A percentile compares a stretch with the other conserved stretches of the same genome.
These are phyloP conservation scores for Pampusana beccarii DNA, from an alignment of 2,113 vertebrate genomes.

Conservation along the genomic window DNA sequence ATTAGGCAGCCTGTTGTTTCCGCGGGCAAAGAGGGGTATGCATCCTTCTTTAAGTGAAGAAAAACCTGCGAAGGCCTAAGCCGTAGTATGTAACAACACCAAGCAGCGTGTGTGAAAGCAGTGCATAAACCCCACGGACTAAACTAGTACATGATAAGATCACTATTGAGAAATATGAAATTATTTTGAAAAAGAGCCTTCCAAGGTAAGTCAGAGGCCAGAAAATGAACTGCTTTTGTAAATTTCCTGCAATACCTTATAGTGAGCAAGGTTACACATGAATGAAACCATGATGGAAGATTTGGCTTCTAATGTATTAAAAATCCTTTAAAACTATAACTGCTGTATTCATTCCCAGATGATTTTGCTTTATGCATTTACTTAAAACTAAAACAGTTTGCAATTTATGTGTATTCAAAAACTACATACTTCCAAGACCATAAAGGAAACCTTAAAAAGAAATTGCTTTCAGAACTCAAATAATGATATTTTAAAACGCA, in stretches of 20 bases:
- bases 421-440: neutral
- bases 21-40: neutral
- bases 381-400: slow-evolving; percentile 32
- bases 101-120: neutral
- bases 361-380: slow-evolving; percentile 15
- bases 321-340: slow-evolving; percentile 10
- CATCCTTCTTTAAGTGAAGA: neutral
- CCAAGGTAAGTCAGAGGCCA: neutral
- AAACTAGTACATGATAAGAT: neutral
- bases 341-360: neutral
- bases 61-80: neutral
- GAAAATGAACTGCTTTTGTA: neutral
- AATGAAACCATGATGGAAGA: slow-evolving; percentile 1
- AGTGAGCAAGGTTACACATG: neutral
- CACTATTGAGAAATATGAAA: neutral
- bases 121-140: neutral
- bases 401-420: slow-evolving; percentile 1
- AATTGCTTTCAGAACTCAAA: neutral
- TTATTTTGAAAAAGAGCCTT: neutral
- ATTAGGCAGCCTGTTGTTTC: neutral
- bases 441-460: slow-evolving; percentile 11
- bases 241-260: neutral
- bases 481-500: neutral
- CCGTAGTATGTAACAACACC: neutral
- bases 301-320: neutral